These are phyloP conservation scores for Eudemis profundana DNA, from an alignment of 2,888 invertebrate genomes.

Conservation along the genomic window DNA sequence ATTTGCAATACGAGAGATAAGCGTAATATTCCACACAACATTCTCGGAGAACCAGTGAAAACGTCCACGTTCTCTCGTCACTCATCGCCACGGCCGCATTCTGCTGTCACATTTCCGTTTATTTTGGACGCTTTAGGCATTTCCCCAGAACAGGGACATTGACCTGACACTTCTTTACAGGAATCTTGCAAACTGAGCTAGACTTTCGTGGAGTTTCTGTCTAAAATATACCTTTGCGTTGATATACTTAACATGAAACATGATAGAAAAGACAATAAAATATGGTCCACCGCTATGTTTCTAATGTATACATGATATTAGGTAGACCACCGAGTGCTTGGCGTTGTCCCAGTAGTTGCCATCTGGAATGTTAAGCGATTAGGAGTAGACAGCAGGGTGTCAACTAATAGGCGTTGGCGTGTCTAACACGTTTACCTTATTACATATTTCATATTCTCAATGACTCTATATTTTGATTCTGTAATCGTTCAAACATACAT, in stretches of 20 bases:
- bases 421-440: too few relatives aligned
- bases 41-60: constrained; percentile 9
- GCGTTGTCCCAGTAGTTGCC: too few relatives aligned
- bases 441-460: too few relatives aligned
- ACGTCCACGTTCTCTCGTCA: constrained; percentile 10
- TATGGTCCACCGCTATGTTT: too few relatives aligned
- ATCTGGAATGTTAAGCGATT: too few relatives aligned
- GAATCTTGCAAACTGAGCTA: constrained; percentile 8
- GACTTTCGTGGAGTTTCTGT: constrained; percentile 21
- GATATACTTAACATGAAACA: constrained; percentile 2
- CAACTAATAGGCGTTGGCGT: too few relatives aligned
- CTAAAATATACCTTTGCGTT: neutral
- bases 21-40: neutral
- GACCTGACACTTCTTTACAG: constrained; percentile 28
- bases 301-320: too few relatives aligned
- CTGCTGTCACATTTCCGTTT: constrained; percentile 28
- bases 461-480: too few relatives aligned
- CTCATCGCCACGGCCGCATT: constrained; percentile 35
- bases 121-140: constrained; percentile 32
- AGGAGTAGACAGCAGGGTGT: too few relatives aligned
- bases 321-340: too few relatives aligned
- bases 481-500: too few relatives aligned
- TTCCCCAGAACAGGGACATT: constrained; percentile 33
- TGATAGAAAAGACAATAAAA: too few relatives aligned
- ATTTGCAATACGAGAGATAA: neutral